These are phyloP conservation scores for Marcusenius ussheri DNA, from an alignment of 2,113 vertebrate genomes.

Conservation along the genomic window DNA sequence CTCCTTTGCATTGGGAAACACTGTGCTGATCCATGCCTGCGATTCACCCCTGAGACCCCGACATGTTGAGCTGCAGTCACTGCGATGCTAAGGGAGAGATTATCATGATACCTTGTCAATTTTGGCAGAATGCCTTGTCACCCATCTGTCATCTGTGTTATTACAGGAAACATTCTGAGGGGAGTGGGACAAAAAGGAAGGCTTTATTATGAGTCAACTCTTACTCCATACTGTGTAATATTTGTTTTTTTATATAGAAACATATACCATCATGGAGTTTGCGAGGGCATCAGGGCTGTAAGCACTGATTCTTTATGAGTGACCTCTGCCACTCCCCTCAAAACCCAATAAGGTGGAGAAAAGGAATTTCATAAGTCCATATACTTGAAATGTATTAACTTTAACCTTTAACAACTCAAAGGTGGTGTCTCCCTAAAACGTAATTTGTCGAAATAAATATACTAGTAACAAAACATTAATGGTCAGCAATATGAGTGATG, in stretches of 20 bases:
- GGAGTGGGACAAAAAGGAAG: not conserved
- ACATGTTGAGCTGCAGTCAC: not conserved
- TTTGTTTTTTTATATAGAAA: not conserved
- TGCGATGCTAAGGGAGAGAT: constrained; percentile 52
- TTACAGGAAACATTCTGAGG: constrained; percentile 38
- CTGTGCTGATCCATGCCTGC: not conserved
- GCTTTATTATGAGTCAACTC: not conserved
- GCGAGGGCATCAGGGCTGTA: not conserved
- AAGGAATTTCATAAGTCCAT: not conserved
- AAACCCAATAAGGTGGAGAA: constrained; percentile 2
- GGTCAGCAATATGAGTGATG: not conserved
- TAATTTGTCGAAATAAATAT: too few relatives aligned
- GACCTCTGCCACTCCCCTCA: not conserved
- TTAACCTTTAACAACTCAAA: not conserved
- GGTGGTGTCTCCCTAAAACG: not conserved
- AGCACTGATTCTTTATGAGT: not conserved
- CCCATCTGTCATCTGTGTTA: constrained; percentile 64
- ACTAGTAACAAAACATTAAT: not conserved
- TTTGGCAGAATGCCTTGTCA: constrained; percentile 56
- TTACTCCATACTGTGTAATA: not conserved
- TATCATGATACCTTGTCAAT: constrained; percentile 56
- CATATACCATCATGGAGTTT: not conserved
- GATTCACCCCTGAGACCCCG: not conserved
- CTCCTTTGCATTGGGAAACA: not conserved
- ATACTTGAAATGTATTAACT: not conserved